These are phyloP conservation scores for Globicephala melas DNA, from an alignment of 2,113 vertebrate genomes.

Conservation along the genomic window DNA sequence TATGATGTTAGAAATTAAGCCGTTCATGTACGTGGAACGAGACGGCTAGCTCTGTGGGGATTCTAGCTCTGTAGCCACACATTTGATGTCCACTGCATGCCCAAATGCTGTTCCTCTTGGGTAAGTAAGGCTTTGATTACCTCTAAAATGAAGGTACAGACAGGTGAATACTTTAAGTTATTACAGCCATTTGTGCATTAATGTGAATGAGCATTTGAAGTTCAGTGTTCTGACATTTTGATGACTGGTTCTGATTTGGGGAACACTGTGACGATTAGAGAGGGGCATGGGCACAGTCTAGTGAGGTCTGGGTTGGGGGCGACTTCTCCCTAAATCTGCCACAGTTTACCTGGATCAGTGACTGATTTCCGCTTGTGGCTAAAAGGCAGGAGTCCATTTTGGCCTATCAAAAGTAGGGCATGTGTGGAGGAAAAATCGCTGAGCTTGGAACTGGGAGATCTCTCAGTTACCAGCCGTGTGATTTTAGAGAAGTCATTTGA, in stretches of 20 bases:
- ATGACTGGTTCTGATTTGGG: neutral
- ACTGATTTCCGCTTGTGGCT: neutral
- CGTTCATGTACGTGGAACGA: neutral
- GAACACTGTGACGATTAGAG: neutral
- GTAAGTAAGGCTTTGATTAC: neutral
- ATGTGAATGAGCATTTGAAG: neutral
- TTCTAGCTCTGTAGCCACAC: neutral
- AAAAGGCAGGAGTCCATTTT: neutral
- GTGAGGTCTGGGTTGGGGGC: neutral
- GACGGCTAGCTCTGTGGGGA: neutral
- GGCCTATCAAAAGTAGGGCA: neutral
- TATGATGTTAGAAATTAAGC: neutral
- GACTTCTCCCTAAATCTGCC: neutral
- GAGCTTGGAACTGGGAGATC: neutral
- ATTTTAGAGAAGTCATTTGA: slow-evolving; percentile 68
- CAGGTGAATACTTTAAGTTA: neutral
- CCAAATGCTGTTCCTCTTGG: neutral
- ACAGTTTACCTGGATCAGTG: neutral
- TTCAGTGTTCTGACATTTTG: neutral
- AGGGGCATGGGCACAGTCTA: neutral
- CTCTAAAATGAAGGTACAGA: neutral
- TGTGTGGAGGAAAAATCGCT: neutral
- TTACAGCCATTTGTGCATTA: neutral
- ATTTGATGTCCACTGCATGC: neutral
- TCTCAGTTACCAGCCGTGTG: slow-evolving; percentile 58